Evolutionary conservation across 2,797 vertebrate genomes (phyloP).

Genomic region (Neosilurus mollespiculum): DNA sequence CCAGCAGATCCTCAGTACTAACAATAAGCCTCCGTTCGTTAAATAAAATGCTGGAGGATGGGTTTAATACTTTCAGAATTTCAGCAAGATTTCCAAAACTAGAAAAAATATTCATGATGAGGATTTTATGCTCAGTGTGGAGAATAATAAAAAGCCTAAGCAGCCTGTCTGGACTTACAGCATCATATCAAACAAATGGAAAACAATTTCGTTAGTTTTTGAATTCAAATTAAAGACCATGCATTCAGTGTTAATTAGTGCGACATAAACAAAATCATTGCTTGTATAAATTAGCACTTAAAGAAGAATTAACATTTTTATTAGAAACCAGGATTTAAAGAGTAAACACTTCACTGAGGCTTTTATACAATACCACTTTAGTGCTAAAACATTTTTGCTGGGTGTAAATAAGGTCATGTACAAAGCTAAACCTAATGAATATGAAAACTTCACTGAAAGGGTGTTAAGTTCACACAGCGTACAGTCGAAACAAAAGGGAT

Average conservation of each 20-base stretch:
- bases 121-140: neutral
- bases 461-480: neutral
- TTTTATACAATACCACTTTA: constrained; percentile 1
- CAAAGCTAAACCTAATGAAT: neutral
- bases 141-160: neutral
- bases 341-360: constrained; percentile 10
- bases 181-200: neutral
- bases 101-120: neutral
- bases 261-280: neutral
- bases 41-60: neutral
- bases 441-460: constrained; percentile 1
- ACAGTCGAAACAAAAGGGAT: neutral
- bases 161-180: neutral
- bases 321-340: neutral
- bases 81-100: neutral
- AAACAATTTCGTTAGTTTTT: neutral
- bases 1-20: neutral
- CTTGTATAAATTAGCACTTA: neutral
- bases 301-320: neutral
- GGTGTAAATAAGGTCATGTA: neutral
- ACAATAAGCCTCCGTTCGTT: neutral
- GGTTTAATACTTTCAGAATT: neutral
- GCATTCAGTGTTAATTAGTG: neutral
- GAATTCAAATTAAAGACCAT: neutral
- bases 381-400: neutral